Conservation (phyloP, 2,888 invertebrate genomes). For the Camponotus fellah region DNA sequence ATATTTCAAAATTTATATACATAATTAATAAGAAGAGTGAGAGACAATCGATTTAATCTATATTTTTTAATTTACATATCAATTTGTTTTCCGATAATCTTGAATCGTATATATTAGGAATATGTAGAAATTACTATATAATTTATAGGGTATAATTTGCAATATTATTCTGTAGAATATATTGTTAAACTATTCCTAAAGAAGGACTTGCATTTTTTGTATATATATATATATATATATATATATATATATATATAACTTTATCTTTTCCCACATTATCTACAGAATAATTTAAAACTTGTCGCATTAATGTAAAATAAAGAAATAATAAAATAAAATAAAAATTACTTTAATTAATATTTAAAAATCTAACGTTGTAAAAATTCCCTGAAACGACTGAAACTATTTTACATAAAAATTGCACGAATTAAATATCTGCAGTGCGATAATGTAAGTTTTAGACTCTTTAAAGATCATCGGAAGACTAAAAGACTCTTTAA, state of each 20-base stretch:
- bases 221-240: too few relatives aligned
- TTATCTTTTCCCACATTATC: neutral
- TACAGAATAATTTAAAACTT: too few relatives aligned
- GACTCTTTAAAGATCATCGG: conserved; percentile 23
- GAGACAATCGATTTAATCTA: neutral
- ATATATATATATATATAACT: neutral
- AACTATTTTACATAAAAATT: neutral
- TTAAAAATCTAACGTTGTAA: neutral
- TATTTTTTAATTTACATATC: neutral
- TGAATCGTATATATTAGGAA: neutral
- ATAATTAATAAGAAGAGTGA: neutral
- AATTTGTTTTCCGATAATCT: neutral
- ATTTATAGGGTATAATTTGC: neutral
- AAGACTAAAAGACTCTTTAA: conserved; percentile 16
- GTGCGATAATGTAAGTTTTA: conserved; percentile 14
- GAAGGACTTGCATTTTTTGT: too few relatives aligned
- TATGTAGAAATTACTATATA: neutral
- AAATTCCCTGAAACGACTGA: neutral
- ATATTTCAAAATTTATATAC: neutral
- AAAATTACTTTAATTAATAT: neutral
- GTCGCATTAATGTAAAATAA: neutral
- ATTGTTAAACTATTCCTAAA: neutral
- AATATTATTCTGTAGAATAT: neutral
- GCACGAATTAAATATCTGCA: neutral
- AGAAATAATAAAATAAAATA: neutral